Evolutionary conservation across 2,888 invertebrate genomes (phyloP).

Genomic region (Ochropleura leucogaster): DNA sequence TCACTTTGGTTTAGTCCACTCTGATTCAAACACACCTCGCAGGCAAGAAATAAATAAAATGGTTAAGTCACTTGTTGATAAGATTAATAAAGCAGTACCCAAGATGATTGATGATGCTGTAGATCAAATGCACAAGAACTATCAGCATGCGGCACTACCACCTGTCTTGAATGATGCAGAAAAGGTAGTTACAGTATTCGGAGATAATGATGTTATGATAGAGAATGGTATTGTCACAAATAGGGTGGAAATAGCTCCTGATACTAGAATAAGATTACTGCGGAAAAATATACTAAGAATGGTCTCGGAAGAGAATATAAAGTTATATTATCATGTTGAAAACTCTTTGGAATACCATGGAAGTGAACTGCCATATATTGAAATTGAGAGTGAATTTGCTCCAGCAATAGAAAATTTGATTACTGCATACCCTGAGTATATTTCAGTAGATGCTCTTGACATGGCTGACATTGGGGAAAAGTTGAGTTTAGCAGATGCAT

Average conservation of each 20-base stretch:
- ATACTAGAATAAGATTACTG: slow-evolving; percentile 91
- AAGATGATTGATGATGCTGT: slow-evolving; percentile 93
- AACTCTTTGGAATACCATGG: slow-evolving; percentile 97
- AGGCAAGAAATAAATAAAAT: slow-evolving; percentile 88
- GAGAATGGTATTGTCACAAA: slow-evolving; percentile 91
- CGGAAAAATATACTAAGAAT: slow-evolving; percentile 91
- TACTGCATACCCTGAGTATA: slow-evolving; percentile 94
- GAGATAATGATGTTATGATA: slow-evolving; percentile 93
- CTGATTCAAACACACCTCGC: slow-evolving; percentile 85
- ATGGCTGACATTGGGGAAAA: slow-evolving; percentile 92
- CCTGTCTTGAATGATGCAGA: slow-evolving; percentile 94
- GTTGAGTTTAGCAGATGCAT: slow-evolving; percentile 91
- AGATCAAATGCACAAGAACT: slow-evolving; percentile 96
- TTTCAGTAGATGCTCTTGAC: slow-evolving; percentile 93
- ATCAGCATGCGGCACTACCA: slow-evolving; percentile 96
- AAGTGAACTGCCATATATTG: slow-evolving; percentile 93
- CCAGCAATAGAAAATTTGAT: slow-evolving; percentile 94
- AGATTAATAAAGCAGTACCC: slow-evolving; percentile 91
- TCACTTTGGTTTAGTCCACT: slow-evolving; percentile 93
- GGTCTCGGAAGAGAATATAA: slow-evolving; percentile 91
- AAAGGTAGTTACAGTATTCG: slow-evolving; percentile 92
- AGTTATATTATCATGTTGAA: slow-evolving; percentile 95
- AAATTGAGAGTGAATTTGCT: slow-evolving; percentile 92
- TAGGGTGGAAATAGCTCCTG: slow-evolving; percentile 92
- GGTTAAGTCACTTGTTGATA: slow-evolving; percentile 90